Percentiles rank a stretch among this genome's conserved stretches.
Conservation (phyloP, 2,113 vertebrate genomes). For the Ameiurus melas region DNA sequence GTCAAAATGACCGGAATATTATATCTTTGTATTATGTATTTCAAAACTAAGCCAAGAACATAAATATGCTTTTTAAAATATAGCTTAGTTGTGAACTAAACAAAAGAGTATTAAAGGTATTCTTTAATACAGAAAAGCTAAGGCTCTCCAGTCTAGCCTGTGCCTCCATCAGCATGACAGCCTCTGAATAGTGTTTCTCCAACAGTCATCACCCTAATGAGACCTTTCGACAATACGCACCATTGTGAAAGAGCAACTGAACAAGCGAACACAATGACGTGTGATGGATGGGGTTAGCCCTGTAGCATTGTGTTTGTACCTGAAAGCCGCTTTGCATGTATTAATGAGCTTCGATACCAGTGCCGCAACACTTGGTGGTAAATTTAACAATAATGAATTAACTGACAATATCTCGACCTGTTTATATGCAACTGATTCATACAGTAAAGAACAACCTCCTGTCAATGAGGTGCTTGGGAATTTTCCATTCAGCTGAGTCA, state of each 20-base stretch:
- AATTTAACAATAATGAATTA: neutral
- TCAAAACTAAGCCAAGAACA: neutral
- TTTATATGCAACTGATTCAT: neutral
- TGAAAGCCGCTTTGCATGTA: conserved; percentile 6
- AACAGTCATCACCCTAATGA: conserved; percentile 32
- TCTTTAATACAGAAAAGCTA: neutral
- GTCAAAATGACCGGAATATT: neutral
- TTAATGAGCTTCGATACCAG: neutral
- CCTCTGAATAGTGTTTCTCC: conserved; percentile 30
- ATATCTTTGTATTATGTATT: neutral
- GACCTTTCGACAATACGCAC: conserved; percentile 20
- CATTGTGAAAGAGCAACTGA: conserved; percentile 18
- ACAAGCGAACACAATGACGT: conserved; percentile 8
- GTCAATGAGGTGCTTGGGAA: neutral
- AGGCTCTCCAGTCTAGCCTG: conserved; percentile 12
- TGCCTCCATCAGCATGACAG: conserved; percentile 37
- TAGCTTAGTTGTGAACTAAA: neutral
- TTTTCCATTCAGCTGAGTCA: neutral
- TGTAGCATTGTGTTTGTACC: neutral
- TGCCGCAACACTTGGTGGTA: neutral
- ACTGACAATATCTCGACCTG: conserved; percentile 6
- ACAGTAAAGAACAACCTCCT: neutral
- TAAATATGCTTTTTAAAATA: neutral
- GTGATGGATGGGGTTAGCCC: conserved; percentile 9
- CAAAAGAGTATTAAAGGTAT: neutral